Evolutionary conservation across 2,113 vertebrate genomes (phyloP), one percentile per base, ranked within the genome.

Genomic region (Psittacara wagleri): DNA sequence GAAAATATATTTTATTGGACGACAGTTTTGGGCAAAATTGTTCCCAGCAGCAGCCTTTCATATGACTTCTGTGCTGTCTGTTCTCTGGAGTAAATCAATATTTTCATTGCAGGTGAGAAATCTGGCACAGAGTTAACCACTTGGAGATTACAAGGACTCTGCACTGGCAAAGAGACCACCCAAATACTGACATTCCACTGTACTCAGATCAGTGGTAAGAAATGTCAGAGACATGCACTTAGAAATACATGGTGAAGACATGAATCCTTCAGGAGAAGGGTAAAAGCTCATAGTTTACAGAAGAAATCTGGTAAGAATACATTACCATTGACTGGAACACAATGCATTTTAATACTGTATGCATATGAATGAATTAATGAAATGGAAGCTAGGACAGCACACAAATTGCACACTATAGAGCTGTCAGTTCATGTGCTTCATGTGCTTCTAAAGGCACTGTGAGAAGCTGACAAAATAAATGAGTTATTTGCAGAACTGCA

Each of bases 91-190:
- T 17, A 78, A 90, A 57, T 43, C 19, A 43, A 4, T 5, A 1
- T 61, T 92, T 81, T 77, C 55, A 55, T 28, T 7, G 55, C 49
- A 84, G 59, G 49, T 90, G 70, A 92, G 88, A 93, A 83, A 61
- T 67, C 43, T 89, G 77, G 46, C 72, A 17, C 39, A 28, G 43
- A 54, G 6, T 2, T 73, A 68, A 83, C 67, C 63, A 64, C 73
- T 43, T 22, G 9, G 48, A 61, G 28, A 29, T 44, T 68, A 49
- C 31, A 87, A 77, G 48, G 16, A 54, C 35, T 35, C 63, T 75
- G 37, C 4, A 5, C 3, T 88, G 49, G 35, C 39, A 69, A 73
- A 54, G 25, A 5, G 59, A 66, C 73, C 49, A 90, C 82, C 59
- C 73, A 77, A 73, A 69, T 77, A 86, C 77, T 80, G 54, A 83